These are phyloP conservation scores for Cancer borealis DNA, from an alignment of 2,888 invertebrate genomes.

Conservation along the genomic window DNA sequence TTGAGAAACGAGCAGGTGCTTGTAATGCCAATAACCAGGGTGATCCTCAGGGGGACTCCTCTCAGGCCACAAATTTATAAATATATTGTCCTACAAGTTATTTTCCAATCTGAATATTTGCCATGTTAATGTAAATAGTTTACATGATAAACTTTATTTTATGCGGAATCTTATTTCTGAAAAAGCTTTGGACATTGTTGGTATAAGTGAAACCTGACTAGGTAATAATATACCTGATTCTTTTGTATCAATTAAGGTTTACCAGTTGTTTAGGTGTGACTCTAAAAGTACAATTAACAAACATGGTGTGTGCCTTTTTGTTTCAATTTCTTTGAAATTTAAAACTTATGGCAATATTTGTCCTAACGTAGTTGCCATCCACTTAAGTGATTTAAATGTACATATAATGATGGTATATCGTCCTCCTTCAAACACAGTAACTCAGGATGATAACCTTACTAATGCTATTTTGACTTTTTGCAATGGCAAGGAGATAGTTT, in stretches of 20 bases:
- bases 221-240: background rate
- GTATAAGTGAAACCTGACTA: background rate
- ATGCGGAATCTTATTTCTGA: background rate
- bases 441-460: background rate
- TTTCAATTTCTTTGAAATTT: background rate
- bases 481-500: too few species aligned
- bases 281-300: background rate
- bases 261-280: background rate
- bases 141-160: background rate
- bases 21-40: background rate
- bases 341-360: background rate
- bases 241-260: background rate
- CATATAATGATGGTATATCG: background rate
- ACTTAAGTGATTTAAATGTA: constrained; percentile 16
- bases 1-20: background rate
- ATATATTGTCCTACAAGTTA: background rate
- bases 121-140: background rate
- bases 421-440: background rate
- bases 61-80: background rate
- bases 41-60: background rate
- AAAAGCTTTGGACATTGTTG: background rate
- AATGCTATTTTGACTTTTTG: too few species aligned
- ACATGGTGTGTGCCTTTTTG: background rate
- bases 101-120: background rate
- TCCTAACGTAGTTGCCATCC: background rate